Evolutionary conservation across 2,113 vertebrate species (phyloP).

Genomic region (Xiphorhynchus elegans): DNA sequence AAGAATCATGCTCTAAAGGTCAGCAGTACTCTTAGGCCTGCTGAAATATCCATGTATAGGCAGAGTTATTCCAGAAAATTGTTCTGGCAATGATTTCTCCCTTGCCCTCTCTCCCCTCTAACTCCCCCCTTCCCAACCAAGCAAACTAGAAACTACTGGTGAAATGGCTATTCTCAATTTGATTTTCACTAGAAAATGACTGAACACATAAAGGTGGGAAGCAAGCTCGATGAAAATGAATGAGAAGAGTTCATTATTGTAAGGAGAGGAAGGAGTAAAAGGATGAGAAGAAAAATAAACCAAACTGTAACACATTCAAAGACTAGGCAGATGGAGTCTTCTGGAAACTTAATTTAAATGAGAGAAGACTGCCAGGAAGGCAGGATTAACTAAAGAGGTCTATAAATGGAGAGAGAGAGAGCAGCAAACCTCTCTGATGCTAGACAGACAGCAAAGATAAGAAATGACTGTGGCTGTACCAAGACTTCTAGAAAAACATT

Average conservation of each 20-base stretch:
- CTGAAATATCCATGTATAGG: not conserved
- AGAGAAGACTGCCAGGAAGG: not conserved
- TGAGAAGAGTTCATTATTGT: not conserved
- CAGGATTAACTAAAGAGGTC: not conserved
- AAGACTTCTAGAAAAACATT: not conserved
- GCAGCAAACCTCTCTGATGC: not conserved
- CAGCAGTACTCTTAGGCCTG: not conserved
- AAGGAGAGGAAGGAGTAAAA: not conserved
- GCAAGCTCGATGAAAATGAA: not conserved
- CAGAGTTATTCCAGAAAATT: not conserved
- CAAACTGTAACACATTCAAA: not conserved
- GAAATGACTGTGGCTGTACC: not conserved
- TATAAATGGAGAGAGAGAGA: not conserved
- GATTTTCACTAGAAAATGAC: not conserved
- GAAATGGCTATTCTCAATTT: not conserved
- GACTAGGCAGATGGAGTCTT: not conserved
- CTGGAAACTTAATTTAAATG: not conserved
- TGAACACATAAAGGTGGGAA: not conserved
- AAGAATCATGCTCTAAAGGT: constrained; percentile 11
- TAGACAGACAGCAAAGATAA: not conserved
- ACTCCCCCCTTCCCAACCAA: not conserved
- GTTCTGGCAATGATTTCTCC: not conserved
- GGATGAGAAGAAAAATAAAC: not conserved
- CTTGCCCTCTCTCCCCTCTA: not conserved
- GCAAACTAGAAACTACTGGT: not conserved